Evolutionary conservation across 2,888 invertebrate species (phyloP).

Genomic region (Strigamia transsilvanica): DNA sequence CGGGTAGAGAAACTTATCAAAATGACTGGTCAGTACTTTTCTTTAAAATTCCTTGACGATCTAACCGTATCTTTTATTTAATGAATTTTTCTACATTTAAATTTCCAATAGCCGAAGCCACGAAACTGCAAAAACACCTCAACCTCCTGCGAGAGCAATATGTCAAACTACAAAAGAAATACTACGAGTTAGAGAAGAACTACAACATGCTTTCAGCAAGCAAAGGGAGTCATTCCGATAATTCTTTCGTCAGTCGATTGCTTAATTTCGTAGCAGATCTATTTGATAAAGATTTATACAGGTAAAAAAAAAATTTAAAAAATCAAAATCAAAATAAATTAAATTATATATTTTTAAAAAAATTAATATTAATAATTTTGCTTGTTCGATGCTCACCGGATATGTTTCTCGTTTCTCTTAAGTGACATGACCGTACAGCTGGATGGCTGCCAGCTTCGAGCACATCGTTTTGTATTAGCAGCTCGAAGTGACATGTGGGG

Average conservation of each 20-base stretch:
- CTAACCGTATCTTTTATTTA: not conserved
- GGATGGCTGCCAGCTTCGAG: constrained; percentile 76
- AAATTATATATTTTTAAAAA: not conserved
- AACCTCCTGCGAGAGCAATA: constrained; percentile 87
- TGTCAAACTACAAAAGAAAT: constrained; percentile 83
- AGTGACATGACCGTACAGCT: constrained; percentile 83
- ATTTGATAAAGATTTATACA: constrained; percentile 74
- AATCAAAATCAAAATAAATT: not conserved
- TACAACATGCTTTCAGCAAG: constrained; percentile 80
- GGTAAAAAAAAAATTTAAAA: constrained; percentile 60
- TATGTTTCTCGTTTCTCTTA: constrained; percentile 57
- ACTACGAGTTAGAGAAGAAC: constrained; percentile 83
- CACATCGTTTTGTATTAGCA: constrained; percentile 88
- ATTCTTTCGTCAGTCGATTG: constrained; percentile 85
- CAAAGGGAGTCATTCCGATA: constrained; percentile 70
- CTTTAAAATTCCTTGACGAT: not conserved
- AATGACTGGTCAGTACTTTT: not conserved
- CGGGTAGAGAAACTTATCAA: not conserved
- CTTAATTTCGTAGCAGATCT: constrained; percentile 82
- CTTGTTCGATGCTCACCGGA: not conserved
- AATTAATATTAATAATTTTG: not conserved
- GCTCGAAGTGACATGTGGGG: constrained; percentile 89
- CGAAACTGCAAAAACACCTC: constrained; percentile 80
- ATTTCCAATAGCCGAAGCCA: constrained; percentile 62
- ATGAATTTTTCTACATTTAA: not conserved